phyloP scores from a whole-genome alignment of 2,113 vertebrate species.

The Numenius arquata region DNA sequence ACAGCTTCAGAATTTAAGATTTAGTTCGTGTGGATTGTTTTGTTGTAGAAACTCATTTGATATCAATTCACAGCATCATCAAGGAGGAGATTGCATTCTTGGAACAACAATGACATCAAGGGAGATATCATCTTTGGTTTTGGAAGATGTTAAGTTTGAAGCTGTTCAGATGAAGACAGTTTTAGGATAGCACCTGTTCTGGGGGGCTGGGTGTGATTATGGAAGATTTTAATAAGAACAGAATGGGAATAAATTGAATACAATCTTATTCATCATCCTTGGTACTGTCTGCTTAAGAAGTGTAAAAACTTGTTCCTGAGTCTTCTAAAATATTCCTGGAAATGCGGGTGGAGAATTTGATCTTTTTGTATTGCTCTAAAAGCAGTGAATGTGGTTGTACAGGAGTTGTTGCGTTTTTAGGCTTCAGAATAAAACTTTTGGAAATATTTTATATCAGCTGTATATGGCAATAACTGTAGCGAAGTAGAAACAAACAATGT shows the following conservation, averaged over 20 bases:
- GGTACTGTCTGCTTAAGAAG: background rate
- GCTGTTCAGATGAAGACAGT: background rate
- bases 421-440: background rate
- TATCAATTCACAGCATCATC: background rate
- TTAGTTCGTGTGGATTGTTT: background rate
- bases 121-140: background rate
- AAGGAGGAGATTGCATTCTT: background rate
- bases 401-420: background rate
- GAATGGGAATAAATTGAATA: background rate
- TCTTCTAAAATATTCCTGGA: background rate
- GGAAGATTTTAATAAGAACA: background rate
- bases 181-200: background rate
- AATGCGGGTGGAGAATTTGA: background rate
- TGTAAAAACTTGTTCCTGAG: background rate
- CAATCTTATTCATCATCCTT: background rate
- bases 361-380: background rate
- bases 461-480: background rate
- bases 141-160: background rate
- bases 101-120: background rate
- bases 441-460: fast-evolving
- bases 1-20: background rate
- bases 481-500: fast-evolving
- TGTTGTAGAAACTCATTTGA: background rate
- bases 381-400: background rate
- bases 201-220: background rate